Percentiles rank a stretch among this genome's conserved stretches.
These are phyloP conservation scores for Hydropotes inermis DNA, from an alignment of 2,113 vertebrate species.

Conservation along the genomic window DNA sequence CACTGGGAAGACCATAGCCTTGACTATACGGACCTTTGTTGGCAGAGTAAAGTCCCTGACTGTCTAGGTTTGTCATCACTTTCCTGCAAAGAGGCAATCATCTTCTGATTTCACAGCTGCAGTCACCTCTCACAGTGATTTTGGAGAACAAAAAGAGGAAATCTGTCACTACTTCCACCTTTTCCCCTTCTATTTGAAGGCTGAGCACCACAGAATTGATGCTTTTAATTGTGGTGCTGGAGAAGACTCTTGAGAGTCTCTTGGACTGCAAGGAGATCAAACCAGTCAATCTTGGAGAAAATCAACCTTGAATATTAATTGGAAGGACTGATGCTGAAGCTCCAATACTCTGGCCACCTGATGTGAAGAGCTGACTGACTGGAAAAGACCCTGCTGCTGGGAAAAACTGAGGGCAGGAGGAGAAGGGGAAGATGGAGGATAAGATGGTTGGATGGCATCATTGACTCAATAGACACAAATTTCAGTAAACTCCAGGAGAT, in stretches of 20 bases:
- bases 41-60: background rate
- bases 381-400: background rate
- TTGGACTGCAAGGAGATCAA: background rate
- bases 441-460: background rate
- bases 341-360: background rate
- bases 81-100: background rate
- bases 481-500: background rate
- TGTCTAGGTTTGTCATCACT: background rate
- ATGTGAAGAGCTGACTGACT: background rate
- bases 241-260: background rate
- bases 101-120: background rate
- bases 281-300: background rate
- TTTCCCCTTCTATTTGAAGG: background rate
- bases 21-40: background rate
- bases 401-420: background rate
- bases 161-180: background rate
- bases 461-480: background rate
- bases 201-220: background rate
- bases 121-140: background rate
- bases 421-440: background rate
- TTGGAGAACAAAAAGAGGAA: background rate
- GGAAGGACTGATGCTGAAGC: background rate
- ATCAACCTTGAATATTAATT: background rate
- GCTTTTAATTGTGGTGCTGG: background rate
- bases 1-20: background rate